Base-by-base conservation (phyloP, 1,140 invertebrate genomes). In the Zophobas morio region DNA sequence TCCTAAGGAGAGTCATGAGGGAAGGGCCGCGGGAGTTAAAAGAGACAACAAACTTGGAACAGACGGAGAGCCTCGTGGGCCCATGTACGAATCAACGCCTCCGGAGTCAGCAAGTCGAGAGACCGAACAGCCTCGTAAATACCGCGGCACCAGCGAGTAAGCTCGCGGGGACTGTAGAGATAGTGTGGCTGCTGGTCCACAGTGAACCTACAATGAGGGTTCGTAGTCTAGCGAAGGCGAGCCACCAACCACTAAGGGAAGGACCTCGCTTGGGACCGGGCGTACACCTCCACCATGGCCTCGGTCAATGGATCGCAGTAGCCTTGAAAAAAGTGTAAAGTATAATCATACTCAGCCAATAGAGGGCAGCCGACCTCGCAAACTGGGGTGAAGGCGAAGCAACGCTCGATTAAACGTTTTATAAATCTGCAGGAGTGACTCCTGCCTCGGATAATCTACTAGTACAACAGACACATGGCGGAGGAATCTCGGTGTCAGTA, bases 171-270 rank as follows among this genome's bases (percentile, higher is more conserved):
- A 77, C 97, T 99, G 88, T 99, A 99, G 0, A 99, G 97, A 86
- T 99, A 99, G 87, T 99, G 99, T 0, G 99, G 99, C 87, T 99
- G 99, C 96, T 99, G 99, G 86, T 99, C 99, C 88, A 99, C 98
- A 0, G 98, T 99, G 86, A 99, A 99, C 66, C 93, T 90, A 86
- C 99, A n/a, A n/a, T n/a, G n/a, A n/a, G n/a, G n/a, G n/a, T n/a
- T n/a, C n/a, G n/a, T n/a, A n/a, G n/a, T n/a, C n/a, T n/a, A n/a
- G n/a, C n/a, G n/a, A n/a, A n/a, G n/a, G n/a, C n/a, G n/a, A n/a
- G n/a, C n/a, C n/a, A n/a, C n/a, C n/a, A n/a, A n/a, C n/a, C n/a
- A n/a, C n/a, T n/a, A n/a, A n/a, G n/a, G n/a, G n/a, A n/a, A n/a
- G n/a, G n/a, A n/a, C n/a, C n/a, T n/a, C n/a, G n/a, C 98, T 90